Conservation (phyloP, 2,797 vertebrate genomes). For the Chelon auratus region DNA sequence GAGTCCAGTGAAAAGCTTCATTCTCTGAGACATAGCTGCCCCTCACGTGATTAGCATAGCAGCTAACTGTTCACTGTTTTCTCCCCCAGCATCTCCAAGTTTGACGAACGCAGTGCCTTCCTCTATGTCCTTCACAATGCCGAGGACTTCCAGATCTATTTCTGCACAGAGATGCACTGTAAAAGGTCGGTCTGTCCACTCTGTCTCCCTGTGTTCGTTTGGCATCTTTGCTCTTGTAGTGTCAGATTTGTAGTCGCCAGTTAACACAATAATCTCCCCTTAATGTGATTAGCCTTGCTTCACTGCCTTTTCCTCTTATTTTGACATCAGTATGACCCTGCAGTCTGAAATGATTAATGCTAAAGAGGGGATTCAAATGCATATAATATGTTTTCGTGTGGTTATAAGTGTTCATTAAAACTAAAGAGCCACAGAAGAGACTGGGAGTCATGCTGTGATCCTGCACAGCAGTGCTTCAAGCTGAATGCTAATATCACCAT, state of each 20-base stretch:
- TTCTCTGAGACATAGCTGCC: conserved; percentile 6
- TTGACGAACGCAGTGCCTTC: conserved; percentile 97
- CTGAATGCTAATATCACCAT: neutral
- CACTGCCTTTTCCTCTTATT: neutral
- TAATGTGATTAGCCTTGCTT: conserved; percentile 1
- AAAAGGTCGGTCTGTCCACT: conserved; percentile 87
- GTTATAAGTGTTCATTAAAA: too few relatives aligned
- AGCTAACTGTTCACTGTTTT: conserved; percentile 36
- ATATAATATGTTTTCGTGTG: neutral
- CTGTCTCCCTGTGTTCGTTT: neutral
- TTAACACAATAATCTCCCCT: neutral
- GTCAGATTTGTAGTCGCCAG: neutral
- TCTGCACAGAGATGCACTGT: conserved; percentile 98
- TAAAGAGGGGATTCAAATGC: neutral
- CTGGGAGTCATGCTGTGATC: neutral
- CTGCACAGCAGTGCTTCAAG: neutral
- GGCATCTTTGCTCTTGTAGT: neutral
- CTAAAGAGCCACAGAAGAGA: too few relatives aligned
- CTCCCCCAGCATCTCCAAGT: conserved; percentile 94
- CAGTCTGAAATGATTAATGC: too few relatives aligned
- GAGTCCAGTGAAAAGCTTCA: conserved; percentile 19
- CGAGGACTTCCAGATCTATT: conserved; percentile 99
- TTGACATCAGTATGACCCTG: neutral
- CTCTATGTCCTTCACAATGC: conserved; percentile 98
- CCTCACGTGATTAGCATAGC: neutral